Conservation (phyloP, 2,797 vertebrate genomes). For the Sphaeramia orbicularis region DNA sequence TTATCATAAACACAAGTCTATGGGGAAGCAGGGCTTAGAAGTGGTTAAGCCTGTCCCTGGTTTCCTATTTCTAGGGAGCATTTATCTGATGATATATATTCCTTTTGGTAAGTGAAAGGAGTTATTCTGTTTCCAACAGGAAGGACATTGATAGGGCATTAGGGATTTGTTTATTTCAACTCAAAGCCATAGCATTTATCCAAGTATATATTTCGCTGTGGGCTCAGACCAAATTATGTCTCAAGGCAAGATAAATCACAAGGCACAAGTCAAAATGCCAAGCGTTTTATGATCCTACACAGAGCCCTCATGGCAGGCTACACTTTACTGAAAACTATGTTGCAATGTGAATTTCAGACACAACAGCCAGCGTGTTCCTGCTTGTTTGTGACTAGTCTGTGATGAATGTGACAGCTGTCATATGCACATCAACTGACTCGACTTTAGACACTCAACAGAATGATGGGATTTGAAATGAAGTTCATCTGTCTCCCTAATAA, state of each 20-base stretch:
- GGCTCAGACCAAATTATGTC: conserved; percentile 82
- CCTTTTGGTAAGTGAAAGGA: conserved; percentile 83
- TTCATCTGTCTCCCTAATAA: conserved; percentile 84
- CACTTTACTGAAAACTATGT: conserved; percentile 66
- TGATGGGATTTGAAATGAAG: conserved; percentile 83
- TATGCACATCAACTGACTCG: conserved; percentile 77
- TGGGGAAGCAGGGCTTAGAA: conserved; percentile 80
- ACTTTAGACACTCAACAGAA: conserved; percentile 75
- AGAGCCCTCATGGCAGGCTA: conserved; percentile 70
- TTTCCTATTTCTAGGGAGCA: conserved; percentile 83
- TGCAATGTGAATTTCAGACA: conserved; percentile 68
- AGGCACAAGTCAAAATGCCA: conserved; percentile 76
- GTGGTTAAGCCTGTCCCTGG: conserved; percentile 83
- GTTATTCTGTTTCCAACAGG: conserved; percentile 83
- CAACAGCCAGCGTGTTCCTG: conserved; percentile 59
- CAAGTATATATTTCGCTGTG: conserved; percentile 78
- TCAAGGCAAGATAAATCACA: conserved; percentile 83
- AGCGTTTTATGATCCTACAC: conserved; percentile 77
- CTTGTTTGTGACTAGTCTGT: conserved; percentile 76
- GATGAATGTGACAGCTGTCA: conserved; percentile 84
- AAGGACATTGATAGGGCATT: conserved; percentile 86
- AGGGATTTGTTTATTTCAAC: conserved; percentile 87
- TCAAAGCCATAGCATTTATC: conserved; percentile 81
- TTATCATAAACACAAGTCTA: conserved; percentile 82
- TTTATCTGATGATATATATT: conserved; percentile 87